These are phyloP conservation scores for Microcebus tavaratra DNA, from an alignment of 2,113 vertebrate species.

Conservation along the genomic window DNA sequence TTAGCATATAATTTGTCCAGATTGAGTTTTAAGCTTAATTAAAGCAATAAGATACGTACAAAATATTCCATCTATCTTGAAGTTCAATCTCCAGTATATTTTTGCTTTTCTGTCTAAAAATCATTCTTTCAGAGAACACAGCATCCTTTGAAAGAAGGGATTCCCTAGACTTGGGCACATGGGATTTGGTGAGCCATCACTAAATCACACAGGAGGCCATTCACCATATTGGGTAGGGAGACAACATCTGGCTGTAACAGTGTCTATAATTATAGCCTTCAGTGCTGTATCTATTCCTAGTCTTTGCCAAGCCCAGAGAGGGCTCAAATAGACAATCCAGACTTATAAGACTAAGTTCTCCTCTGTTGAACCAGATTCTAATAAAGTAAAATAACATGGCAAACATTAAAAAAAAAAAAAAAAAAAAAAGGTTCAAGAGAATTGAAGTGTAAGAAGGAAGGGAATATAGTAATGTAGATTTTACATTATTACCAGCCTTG, in stretches of 20 bases:
- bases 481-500: neutral
- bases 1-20: neutral
- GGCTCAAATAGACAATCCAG: neutral
- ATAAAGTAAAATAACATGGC: neutral
- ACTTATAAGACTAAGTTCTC: neutral
- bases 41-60: neutral
- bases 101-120: neutral
- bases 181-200: neutral
- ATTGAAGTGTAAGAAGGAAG: neutral
- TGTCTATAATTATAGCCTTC: neutral
- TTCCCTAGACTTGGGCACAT: neutral
- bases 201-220: neutral
- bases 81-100: neutral
- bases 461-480: neutral
- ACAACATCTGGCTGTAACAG: too few species aligned
- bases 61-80: neutral
- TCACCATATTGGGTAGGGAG: neutral
- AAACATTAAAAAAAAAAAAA: neutral
- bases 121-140: neutral
- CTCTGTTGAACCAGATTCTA: neutral
- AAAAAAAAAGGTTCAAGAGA: neutral
- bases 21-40: neutral
- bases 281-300: neutral
- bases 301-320: neutral
- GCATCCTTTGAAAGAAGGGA: neutral